Evolutionary conservation across 2,888 invertebrate genomes (phyloP).

Genomic region (Diogma glabrata): DNA sequence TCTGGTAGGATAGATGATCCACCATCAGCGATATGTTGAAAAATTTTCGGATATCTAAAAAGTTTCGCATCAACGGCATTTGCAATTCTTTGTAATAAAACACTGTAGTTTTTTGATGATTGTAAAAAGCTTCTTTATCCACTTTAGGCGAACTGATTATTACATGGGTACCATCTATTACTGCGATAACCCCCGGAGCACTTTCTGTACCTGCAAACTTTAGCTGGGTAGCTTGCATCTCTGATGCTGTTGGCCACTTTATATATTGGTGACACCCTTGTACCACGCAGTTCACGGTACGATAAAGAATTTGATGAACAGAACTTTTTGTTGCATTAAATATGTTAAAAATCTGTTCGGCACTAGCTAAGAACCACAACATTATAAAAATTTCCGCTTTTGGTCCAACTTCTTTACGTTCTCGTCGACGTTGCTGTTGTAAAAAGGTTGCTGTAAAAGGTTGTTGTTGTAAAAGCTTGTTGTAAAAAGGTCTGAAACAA

Average conservation of each 20-base stretch:
- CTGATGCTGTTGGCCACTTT: slow-evolving; percentile 17
- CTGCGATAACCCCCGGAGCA: slow-evolving; percentile 19
- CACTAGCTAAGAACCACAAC: slow-evolving; percentile 17
- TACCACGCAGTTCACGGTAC: slow-evolving; percentile 13
- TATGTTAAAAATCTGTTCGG: slow-evolving; percentile 11
- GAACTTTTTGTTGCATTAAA: slow-evolving; percentile 16
- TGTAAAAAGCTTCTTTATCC: background rate
- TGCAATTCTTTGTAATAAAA: background rate
- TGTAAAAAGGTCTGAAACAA: too few species aligned
- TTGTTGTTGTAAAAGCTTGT: background rate
- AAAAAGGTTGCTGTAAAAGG: too few species aligned
- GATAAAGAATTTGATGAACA: slow-evolving; percentile 13
- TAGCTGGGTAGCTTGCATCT: background rate
- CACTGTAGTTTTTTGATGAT: background rate
- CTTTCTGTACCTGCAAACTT: slow-evolving; percentile 8
- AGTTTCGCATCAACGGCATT: too few species aligned
- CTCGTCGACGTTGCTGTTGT: too few species aligned
- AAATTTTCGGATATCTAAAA: too few species aligned
- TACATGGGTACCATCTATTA: slow-evolving; percentile 19
- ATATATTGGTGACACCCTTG: slow-evolving; percentile 15
- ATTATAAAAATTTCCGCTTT: slow-evolving; percentile 11
- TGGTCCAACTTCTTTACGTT: background rate
- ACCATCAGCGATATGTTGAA: too few species aligned
- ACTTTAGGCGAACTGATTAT: background rate
- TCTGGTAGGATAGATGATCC: too few species aligned